phyloP scores from a whole-genome alignment of 2,797 vertebrate genomes.

The Austrolebias charrua region DNA sequence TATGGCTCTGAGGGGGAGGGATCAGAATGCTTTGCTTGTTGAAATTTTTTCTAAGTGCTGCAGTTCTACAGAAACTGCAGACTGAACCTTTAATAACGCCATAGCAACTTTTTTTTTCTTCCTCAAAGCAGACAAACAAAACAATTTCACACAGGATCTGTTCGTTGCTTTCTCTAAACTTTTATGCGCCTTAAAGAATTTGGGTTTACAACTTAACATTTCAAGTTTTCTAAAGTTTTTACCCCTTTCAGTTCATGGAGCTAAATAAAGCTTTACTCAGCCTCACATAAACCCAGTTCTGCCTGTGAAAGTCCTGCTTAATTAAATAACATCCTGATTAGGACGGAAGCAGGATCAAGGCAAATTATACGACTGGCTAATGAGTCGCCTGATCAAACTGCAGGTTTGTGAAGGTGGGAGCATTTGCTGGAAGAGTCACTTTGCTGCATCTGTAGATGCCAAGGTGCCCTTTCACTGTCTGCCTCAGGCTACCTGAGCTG shows the following conservation, averaged over 20 bases:
- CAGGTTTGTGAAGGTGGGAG: slow-evolving; percentile 4
- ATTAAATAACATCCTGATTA: background rate
- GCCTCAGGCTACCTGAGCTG: slow-evolving; percentile 8
- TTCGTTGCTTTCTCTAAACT: background rate
- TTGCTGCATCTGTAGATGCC: background rate
- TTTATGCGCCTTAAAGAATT: background rate
- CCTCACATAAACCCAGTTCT: background rate
- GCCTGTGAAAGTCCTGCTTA: background rate
- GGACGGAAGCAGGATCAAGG: background rate
- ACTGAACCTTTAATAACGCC: no score
- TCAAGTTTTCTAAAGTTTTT: background rate
- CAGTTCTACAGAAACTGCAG: no score
- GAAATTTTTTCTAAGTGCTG: no score
- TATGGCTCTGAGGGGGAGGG: no score
- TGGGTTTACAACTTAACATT: background rate
- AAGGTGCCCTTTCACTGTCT: slow-evolving; percentile 3
- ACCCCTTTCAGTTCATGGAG: background rate
- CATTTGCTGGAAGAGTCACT: background rate
- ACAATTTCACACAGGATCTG: background rate
- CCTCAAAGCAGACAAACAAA: no score
- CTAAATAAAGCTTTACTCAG: background rate
- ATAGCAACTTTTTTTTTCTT: background rate
- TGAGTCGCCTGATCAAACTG: slow-evolving; percentile 1
- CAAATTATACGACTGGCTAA: background rate
- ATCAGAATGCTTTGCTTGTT: no score